Conservation (phyloP, 2,797 vertebrate species). For the Labeo calbasu region DNA sequence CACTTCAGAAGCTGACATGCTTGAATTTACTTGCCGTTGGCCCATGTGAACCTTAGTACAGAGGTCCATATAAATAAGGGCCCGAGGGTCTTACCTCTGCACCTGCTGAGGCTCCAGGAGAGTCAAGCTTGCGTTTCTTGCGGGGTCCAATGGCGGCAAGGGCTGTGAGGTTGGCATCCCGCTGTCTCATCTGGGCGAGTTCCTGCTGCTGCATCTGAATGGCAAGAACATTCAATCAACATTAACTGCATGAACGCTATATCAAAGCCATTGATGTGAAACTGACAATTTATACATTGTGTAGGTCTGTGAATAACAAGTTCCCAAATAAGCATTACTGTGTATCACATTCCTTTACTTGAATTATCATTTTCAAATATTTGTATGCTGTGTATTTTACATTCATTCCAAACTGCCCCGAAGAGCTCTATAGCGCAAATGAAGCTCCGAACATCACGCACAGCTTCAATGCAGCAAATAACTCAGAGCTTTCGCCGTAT, state of each 20-base stretch:
- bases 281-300: background rate
- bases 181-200: slow-evolving; percentile 92
- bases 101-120: slow-evolving; percentile 81
- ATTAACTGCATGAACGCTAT: background rate
- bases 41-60: background rate
- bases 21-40: background rate
- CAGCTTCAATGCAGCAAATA: slow-evolving; percentile 50
- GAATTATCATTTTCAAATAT: slow-evolving; percentile 42
- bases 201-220: slow-evolving; percentile 96
- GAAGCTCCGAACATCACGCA: slow-evolving; percentile 38
- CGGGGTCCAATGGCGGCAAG: slow-evolving; percentile 93
- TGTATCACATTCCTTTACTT: slow-evolving; percentile 21
- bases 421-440: slow-evolving; percentile 41
- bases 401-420: slow-evolving; percentile 40
- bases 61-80: slow-evolving; percentile 9
- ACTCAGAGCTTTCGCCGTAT: slow-evolving; percentile 54
- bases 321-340: slow-evolving; percentile 29
- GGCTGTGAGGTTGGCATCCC: slow-evolving; percentile 93
- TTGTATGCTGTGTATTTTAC: slow-evolving; percentile 37
- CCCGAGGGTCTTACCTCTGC: slow-evolving; percentile 80
- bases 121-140: slow-evolving; percentile 92
- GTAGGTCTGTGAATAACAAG: slow-evolving; percentile 25
- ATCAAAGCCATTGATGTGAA: background rate
- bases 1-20: background rate
- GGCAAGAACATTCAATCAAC: slow-evolving; percentile 20